A percentile compares a stretch with the other conserved stretches of the same genome.
These are phyloP conservation scores for Eupithecia pulchellata DNA, from an alignment of 2,888 invertebrate genomes.

Conservation along the genomic window DNA sequence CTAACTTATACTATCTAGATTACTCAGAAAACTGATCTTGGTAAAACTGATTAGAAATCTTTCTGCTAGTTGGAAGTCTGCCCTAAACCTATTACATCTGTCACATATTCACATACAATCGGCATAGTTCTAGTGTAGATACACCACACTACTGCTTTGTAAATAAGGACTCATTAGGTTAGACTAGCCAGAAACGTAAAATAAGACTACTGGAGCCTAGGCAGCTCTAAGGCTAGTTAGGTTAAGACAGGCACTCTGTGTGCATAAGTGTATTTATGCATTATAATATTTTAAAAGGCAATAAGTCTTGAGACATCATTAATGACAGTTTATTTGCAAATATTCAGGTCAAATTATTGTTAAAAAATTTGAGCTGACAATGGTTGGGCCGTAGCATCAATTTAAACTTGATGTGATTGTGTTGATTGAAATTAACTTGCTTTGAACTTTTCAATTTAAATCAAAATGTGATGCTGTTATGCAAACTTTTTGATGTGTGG, in stretches of 20 bases:
- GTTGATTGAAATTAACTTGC: slow-evolving; percentile 9
- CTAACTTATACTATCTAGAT: not conserved
- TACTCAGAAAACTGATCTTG: not conserved
- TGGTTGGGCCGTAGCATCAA: slow-evolving; percentile 7
- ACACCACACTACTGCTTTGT: slow-evolving; percentile 41
- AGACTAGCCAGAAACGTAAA: slow-evolving; percentile 50
- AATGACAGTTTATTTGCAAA: not conserved
- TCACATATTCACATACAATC: slow-evolving; percentile 29
- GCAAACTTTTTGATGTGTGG: not conserved
- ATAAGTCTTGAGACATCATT: not conserved
- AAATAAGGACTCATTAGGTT: slow-evolving; percentile 46
- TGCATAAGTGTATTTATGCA: not conserved
- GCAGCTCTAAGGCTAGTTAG: slow-evolving; percentile 50
- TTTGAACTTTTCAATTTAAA: not conserved
- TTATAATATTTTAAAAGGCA: slow-evolving; percentile 12
- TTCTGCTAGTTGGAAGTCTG: slow-evolving; percentile 30
- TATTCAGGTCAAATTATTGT: not conserved
- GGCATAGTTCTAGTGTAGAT: slow-evolving; percentile 29
- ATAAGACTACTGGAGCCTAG: slow-evolving; percentile 42
- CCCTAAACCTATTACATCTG: slow-evolving; percentile 25
- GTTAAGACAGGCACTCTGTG: slow-evolving; percentile 26
- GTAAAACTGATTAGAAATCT: not conserved
- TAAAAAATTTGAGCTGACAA: not conserved
- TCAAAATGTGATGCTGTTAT: not conserved
- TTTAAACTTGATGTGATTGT: not conserved